A percentile compares a stretch with the other conserved stretches of the same genome.
phyloP scores from a whole-genome alignment of 2,888 invertebrate species.

The Temnothorax rugatulus region DNA sequence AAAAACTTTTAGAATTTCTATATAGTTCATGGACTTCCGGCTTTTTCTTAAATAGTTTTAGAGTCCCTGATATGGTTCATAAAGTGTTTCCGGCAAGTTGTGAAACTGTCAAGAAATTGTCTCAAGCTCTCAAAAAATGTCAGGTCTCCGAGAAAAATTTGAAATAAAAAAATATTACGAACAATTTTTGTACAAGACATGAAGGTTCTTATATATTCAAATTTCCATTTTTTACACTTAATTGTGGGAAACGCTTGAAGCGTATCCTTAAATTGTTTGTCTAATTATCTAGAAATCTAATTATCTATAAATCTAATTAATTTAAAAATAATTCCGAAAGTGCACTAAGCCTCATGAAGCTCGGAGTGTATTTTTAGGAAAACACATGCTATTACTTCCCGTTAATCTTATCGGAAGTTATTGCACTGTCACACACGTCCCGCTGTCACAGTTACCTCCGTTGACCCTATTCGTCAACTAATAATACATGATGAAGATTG shows the following conservation, averaged over 20 bases:
- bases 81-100: too few species aligned
- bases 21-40: too few species aligned
- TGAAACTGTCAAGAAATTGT: too few species aligned
- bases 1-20: too few species aligned
- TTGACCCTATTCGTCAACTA: background rate
- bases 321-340: background rate
- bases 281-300: background rate
- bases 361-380: background rate
- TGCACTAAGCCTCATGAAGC: background rate
- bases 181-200: background rate
- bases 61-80: too few species aligned
- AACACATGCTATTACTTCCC: background rate
- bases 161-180: background rate
- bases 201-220: background rate
- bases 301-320: background rate
- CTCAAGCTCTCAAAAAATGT: background rate
- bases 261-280: background rate
- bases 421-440: background rate
- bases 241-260: background rate
- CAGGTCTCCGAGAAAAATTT: background rate
- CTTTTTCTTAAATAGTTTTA: too few species aligned
- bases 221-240: too few species aligned
- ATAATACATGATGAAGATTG: constrained; percentile 17
- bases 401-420: constrained; percentile 10
- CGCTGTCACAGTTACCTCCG: background rate